phyloP scores from a whole-genome alignment of 2,888 invertebrate genomes.

The Poecilobothrus nobilitatus region DNA sequence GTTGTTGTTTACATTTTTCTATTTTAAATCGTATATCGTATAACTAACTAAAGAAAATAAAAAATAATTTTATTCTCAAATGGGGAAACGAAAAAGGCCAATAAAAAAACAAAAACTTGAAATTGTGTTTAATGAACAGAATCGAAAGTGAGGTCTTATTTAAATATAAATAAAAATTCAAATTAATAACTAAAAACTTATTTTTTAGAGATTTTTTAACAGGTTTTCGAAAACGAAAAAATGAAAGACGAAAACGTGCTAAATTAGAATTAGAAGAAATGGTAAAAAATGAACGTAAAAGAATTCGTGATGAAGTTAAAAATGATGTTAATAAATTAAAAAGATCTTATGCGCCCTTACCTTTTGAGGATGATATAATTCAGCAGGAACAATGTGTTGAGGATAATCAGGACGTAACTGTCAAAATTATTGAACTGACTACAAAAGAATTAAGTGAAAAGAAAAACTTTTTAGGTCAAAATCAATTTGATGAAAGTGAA shows the following conservation, averaged over 20 bases:
- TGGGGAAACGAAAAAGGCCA: slow-evolving; percentile 28
- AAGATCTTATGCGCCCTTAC: slow-evolving; percentile 58
- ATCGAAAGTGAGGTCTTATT: slow-evolving; percentile 48
- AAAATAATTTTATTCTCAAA: not conserved
- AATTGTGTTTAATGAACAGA: slow-evolving; percentile 53
- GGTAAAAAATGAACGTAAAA: slow-evolving; percentile 65
- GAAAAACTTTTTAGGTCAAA: slow-evolving; percentile 64
- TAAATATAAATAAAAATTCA: not conserved
- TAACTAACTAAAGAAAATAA: too few relatives aligned
- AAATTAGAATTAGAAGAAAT: slow-evolving; percentile 61
- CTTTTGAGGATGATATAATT: slow-evolving; percentile 35
- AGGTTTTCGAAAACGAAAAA: slow-evolving; percentile 72
- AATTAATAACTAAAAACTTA: not conserved
- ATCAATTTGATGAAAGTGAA: slow-evolving; percentile 45
- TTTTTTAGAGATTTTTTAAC: slow-evolving; percentile 62
- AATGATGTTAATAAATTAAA: slow-evolving; percentile 67
- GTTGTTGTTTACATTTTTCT: too few relatives aligned
- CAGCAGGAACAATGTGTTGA: slow-evolving; percentile 57
- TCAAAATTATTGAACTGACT: slow-evolving; percentile 68
- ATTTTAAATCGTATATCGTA: too few relatives aligned
- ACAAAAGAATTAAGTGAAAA: slow-evolving; percentile 60
- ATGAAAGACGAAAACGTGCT: slow-evolving; percentile 65
- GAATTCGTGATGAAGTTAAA: slow-evolving; percentile 67
- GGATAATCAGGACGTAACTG: slow-evolving; percentile 67
- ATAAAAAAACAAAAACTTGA: slow-evolving; percentile 46